Percentiles rank a stretch among this genome's conserved stretches.
Conservation (phyloP, 2,888 invertebrate species). For the Sarcophaga variegata region DNA sequence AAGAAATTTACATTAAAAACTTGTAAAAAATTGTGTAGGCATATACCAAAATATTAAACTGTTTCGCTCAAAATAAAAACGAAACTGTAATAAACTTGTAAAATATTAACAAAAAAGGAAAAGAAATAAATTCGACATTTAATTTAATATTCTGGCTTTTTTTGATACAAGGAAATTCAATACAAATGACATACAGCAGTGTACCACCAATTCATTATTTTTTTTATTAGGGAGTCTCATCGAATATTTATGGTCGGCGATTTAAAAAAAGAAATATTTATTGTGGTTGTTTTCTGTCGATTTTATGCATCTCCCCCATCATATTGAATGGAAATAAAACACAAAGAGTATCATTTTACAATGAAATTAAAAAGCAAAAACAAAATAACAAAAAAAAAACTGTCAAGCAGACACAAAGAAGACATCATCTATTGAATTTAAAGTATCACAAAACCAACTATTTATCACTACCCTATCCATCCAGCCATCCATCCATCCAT, state of each 20-base stretch:
- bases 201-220: conserved; percentile 12
- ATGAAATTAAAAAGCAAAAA: not conserved
- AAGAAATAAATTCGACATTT: not conserved
- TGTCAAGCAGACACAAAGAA: too few species aligned
- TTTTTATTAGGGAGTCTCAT: conserved; percentile 9
- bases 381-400: too few species aligned
- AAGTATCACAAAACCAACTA: conserved; percentile 40
- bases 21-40: not conserved
- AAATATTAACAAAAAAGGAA: not conserved
- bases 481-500: not conserved
- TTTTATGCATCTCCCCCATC: not conserved
- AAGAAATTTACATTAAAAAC: too few species aligned
- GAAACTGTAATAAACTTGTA: conserved; percentile 8
- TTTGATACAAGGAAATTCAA: conserved; percentile 28
- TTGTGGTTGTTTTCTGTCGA: conserved; percentile 13
- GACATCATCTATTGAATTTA: conserved; percentile 41
- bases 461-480: conserved; percentile 31
- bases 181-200: conserved; percentile 32
- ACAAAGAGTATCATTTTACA: conserved; percentile 35
- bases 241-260: too few species aligned
- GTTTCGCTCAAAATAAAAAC: not conserved
- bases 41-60: too few species aligned
- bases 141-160: not conserved
- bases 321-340: conserved; percentile 23
- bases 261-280: not conserved